Evolutionary conservation across 2,113 vertebrate genomes (phyloP).

Genomic region (Protobothrops mucrosquamatus): DNA sequence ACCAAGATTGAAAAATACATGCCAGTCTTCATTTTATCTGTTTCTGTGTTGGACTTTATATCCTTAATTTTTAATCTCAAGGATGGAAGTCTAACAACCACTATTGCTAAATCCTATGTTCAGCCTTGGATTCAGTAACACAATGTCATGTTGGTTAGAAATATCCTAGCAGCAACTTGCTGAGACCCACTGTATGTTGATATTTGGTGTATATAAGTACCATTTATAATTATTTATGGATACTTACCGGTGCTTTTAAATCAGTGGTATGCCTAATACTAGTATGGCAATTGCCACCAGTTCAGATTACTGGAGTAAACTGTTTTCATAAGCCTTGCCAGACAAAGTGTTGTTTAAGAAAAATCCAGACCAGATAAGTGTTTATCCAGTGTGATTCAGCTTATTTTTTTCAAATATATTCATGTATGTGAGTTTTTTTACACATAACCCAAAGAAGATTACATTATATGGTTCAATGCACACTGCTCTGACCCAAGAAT

Average conservation of each 20-base stretch:
- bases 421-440: neutral
- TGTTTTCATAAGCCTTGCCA: neutral
- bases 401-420: neutral
- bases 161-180: neutral
- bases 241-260: neutral
- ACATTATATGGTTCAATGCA: neutral
- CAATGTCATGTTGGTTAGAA: neutral
- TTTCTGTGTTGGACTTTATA: neutral
- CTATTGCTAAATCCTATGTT: neutral
- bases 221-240: neutral
- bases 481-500: neutral
- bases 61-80: neutral
- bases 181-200: neutral
- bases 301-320: neutral
- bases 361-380: neutral
- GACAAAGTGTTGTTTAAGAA: neutral
- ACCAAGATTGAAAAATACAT: neutral
- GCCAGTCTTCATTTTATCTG: neutral
- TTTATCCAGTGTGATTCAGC: neutral
- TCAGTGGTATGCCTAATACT: too few relatives aligned
- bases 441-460: neutral
- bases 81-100: neutral
- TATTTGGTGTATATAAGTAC: neutral
- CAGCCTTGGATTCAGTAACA: neutral
- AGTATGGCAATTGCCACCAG: neutral